Evolutionary conservation across 92 coral and sea anemone genomes (phyloP).

Genomic region (Paramuricea clavata): DNA sequence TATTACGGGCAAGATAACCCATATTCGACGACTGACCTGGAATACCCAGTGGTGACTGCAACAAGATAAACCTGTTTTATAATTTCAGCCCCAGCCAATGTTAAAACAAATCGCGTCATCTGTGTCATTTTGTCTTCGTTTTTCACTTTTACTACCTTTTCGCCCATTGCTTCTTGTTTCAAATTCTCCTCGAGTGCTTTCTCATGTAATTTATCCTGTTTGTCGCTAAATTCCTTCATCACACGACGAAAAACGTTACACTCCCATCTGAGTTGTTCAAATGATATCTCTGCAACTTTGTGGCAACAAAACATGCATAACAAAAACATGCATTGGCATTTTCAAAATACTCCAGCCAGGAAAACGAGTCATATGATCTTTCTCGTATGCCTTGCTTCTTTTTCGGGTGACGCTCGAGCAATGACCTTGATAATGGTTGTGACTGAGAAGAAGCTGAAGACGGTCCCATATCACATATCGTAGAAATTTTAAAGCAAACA

Average conservation of each 20-base stretch:
- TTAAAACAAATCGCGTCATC: constrained; percentile 17
- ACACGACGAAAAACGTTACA: constrained; percentile 28
- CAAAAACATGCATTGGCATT: constrained; percentile 62
- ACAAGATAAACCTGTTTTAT: not conserved
- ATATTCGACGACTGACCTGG: not conserved
- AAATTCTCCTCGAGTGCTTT: constrained; percentile 6
- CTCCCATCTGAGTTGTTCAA: constrained; percentile 6
- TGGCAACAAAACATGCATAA: constrained; percentile 66
- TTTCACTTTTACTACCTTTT: constrained; percentile 30
- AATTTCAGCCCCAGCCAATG: constrained; percentile 37
- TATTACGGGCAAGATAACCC: constrained; percentile 13
- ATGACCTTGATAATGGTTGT: constrained; percentile 28
- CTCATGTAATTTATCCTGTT: not conserved
- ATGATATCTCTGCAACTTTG: constrained; percentile 18
- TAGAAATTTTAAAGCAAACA: not conserved
- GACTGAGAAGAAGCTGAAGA: not conserved
- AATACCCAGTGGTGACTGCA: constrained; percentile 12
- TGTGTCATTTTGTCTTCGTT: constrained; percentile 15
- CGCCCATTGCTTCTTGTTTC: constrained; percentile 14
- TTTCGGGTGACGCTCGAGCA: constrained; percentile 23
- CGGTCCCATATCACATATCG: not conserved
- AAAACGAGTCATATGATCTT: constrained; percentile 62
- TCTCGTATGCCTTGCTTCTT: constrained; percentile 67
- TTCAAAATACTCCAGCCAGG: constrained; percentile 67
- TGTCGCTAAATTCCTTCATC: constrained; percentile 5